These are phyloP conservation scores for Sitta carolinensis DNA, from an alignment of 2,797 vertebrate species.

Conservation along the genomic window DNA sequence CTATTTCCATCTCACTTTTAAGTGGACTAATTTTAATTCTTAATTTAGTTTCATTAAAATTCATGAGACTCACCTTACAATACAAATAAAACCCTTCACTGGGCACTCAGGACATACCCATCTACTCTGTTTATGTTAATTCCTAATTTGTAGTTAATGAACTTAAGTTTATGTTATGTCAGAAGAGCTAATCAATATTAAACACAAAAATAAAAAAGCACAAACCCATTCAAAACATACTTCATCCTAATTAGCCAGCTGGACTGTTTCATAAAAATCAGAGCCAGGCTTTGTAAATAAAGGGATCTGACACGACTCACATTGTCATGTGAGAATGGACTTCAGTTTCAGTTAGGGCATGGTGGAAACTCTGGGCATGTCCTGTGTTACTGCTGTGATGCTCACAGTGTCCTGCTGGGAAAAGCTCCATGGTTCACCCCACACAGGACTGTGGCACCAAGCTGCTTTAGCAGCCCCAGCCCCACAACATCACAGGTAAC, in stretches of 20 bases:
- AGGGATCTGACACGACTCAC: background rate
- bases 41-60: slow-evolving; percentile 4
- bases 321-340: background rate
- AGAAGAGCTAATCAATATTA: slow-evolving; percentile 10
- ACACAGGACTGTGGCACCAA: background rate
- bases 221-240: background rate
- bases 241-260: slow-evolving; percentile 25
- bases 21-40: background rate
- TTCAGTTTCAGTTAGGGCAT: background rate
- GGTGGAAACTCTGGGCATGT: background rate
- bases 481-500: background rate
- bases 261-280: background rate
- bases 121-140: background rate
- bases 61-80: background rate
- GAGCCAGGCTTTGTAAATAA: background rate
- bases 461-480: background rate
- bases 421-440: background rate
- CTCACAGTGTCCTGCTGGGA: background rate
- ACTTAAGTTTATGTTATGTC: background rate
- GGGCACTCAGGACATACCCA: background rate
- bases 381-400: background rate
- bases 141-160: slow-evolving; percentile 20
- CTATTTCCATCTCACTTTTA: background rate
- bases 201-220: slow-evolving; percentile 9
- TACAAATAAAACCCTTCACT: background rate